Evolutionary conservation across 2,888 invertebrate species (phyloP), one percentile per base, ranked within the genome.

Genomic region (Andrena bucephala): DNA sequence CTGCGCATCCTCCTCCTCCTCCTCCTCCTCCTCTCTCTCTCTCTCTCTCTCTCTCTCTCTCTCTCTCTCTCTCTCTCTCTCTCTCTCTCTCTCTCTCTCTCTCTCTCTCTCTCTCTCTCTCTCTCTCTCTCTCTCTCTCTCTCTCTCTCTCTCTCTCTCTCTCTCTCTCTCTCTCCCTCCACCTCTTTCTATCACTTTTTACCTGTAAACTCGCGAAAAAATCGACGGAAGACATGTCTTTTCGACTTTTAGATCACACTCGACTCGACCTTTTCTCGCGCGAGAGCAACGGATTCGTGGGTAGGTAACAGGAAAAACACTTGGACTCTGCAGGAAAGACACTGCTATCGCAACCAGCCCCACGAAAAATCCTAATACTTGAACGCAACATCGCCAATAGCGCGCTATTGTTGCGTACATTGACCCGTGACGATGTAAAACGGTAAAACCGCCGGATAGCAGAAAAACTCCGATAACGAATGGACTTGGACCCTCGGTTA

Each of bases 401-500:
- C 60, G 62, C 62, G 67, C 69, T 74, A 79, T 84, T 88, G 77
- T 86, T 76, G 60, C 69, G 85, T 81, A 85, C 79, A 52, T 85
- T 85, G 85, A 85, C 84, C 83, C 80, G 50, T 83, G 85, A 78
- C 81, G 79, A 67, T 72, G 82, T 70, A 77, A 82, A 62, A 71
- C 72, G 69, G 82, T 70, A 83, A 82, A 62, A 71, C 72, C 75
- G 77, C 42, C 63, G 62, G 52, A 60, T 79, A 65, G 54, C 78
- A 70, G 71, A 83, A 87, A 88, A 86, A 77, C 42, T 75, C 48
- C 42, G 86, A 87, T 87, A 87, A 78, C 78, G 36, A 54, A 16
- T 83, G 88, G 88, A 87, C 87, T 87, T 88, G 85, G 88, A 88
- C 79, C 87, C 63, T 54, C 59, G 60, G 20, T 48, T 65, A 31